Evolutionary conservation across 1,140 invertebrate genomes (phyloP).

Genomic region (Camponotus vicinus): DNA sequence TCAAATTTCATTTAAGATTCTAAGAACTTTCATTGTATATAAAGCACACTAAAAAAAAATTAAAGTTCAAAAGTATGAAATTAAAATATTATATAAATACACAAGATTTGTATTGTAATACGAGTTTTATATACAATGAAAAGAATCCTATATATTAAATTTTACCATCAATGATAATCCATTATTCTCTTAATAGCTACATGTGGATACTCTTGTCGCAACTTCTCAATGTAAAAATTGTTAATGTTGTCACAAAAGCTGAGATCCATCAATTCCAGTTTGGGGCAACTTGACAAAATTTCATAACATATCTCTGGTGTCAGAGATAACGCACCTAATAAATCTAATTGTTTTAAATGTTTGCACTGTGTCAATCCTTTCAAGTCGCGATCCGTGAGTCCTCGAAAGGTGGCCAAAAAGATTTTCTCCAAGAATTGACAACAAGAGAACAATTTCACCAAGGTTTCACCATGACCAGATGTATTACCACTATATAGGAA

Average conservation of each 20-base stretch:
- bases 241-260: constrained; percentile 94
- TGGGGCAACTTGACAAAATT: constrained; percentile 86
- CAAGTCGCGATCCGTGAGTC: constrained; percentile 92
- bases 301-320: constrained; percentile 90
- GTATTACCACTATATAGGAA: constrained; percentile 81
- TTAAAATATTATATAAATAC: too few species aligned
- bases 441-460: constrained; percentile 83
- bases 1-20: too few species aligned
- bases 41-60: too few species aligned
- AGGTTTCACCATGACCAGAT: constrained; percentile 86
- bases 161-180: constrained; percentile 65
- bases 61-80: too few species aligned
- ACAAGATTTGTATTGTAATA: too few species aligned
- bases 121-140: too few species aligned
- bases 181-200: constrained; percentile 88
- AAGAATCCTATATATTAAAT: not conserved
- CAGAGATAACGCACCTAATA: constrained; percentile 92
- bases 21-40: too few species aligned
- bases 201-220: constrained; percentile 88
- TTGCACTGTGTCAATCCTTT: constrained; percentile 89
- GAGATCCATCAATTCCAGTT: constrained; percentile 92
- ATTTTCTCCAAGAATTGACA: constrained; percentile 91
- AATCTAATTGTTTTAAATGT: constrained; percentile 92
- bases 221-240: constrained; percentile 89
- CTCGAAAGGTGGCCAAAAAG: constrained; percentile 92